Evolutionary conservation across 2,888 invertebrate species (phyloP), one percentile per base, ranked within the genome.

Genomic region (Anthrax anthrax): DNA sequence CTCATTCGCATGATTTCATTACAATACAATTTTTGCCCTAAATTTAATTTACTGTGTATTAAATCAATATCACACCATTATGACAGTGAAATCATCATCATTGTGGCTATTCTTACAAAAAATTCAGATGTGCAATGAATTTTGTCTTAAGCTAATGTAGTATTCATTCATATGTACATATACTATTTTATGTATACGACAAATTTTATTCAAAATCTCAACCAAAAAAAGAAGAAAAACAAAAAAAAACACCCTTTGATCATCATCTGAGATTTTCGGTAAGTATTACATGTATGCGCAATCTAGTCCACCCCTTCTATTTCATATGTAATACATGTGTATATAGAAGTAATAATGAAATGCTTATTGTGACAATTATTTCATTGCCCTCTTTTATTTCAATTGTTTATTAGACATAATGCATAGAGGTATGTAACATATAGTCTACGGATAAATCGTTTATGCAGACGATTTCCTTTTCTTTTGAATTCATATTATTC

Each of bases 301-400:
- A 34, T 14, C n/a, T 4, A 34, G 13, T 14, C 34, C 29, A 29
- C 19, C 27, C 46, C 37, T 36, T 46, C 46, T 6, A n/a, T 38
- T 38, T n/a, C n/a, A n/a, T n/a, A 10, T 12, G 14, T 18, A 16
- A 5, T n/a, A n/a, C n/a, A n/a, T n/a, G n/a, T n/a, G 17, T 38
- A 38, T 38, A 17, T 16, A 18, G 8, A 57, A 62, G n/a, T n/a
- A n/a, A 64, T 67, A 67, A 67, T 67, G 64, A 64, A 64, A 61
- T 59, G 63, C 66, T 67, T 67, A 67, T 67, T 65, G 67, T 65
- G 62, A 59, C 66, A 67, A 67, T 67, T 67, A 67, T 66, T 67
- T 67, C 63, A 54, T 55, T 56, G 55, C 57, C 51, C 54, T 52
- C 44, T 53, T 50, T 51, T 46, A 47, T 47, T 47, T 37, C 44